A percentile compares a stretch with the other conserved stretches of the same genome.
Conservation (phyloP, 1,140 invertebrate species). For the Orchestia grillus region DNA sequence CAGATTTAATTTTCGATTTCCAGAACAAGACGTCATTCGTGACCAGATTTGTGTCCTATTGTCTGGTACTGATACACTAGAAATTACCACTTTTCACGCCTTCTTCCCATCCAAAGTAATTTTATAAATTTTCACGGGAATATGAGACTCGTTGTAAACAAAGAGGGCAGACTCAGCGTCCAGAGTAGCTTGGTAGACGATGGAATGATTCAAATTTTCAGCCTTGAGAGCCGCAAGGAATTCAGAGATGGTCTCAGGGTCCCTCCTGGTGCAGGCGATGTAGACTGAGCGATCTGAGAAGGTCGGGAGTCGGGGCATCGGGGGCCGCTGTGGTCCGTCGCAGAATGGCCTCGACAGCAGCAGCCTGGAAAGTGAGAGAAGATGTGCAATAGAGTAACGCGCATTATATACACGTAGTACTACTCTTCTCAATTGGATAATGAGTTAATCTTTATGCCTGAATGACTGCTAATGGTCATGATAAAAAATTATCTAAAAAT, state of each 20-base stretch:
- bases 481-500: too few species aligned
- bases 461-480: too few species aligned
- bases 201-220: slow-evolving; percentile 54
- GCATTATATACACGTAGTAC: too few species aligned
- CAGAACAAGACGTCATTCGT: neutral
- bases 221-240: slow-evolving; percentile 61
- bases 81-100: neutral
- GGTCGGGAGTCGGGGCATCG: neutral
- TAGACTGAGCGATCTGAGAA: slow-evolving; percentile 3
- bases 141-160: slow-evolving; percentile 62
- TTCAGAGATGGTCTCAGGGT: slow-evolving; percentile 61
- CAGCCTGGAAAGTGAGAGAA: neutral
- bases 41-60: neutral
- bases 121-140: slow-evolving; percentile 61
- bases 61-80: neutral
- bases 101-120: neutral
- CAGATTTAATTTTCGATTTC: neutral
- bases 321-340: neutral
- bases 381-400: too few species aligned
- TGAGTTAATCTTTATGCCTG: too few species aligned
- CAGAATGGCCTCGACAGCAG: neutral
- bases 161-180: slow-evolving; percentile 63
- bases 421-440: too few species aligned
- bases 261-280: slow-evolving; percentile 62
- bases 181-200: slow-evolving; percentile 62